Evolutionary conservation across 2,797 vertebrate species (phyloP), one percentile per base, ranked within the genome.

Genomic region (Onychomys arenicola): DNA sequence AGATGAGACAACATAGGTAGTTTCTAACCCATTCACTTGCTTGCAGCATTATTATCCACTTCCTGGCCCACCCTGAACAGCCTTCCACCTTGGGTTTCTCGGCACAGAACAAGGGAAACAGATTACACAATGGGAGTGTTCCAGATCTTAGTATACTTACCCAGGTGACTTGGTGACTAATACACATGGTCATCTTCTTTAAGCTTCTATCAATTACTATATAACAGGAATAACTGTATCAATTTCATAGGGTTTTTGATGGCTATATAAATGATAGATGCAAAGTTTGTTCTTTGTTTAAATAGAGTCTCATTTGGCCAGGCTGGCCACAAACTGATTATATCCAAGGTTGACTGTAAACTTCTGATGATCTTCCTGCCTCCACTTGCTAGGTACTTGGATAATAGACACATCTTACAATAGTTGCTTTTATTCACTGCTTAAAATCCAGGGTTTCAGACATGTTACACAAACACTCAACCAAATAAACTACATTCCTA

Each of bases 281-380:
- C 10, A 16, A 94, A 94, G 34, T 90, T 91, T 84, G 32, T 86
- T 86, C n/a, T 43, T 57, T 57, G 84, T 57, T 88, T 43, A 57
- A 71, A 57, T 14, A 40, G 23, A 5, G n/a, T 40, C 49, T 88
- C 52, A 73, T 43, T 11, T 55, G 73, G 17, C 69, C 69, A 75
- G 52, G 27, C 86, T 88, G 52, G 25, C 27, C 69, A 75, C 25
- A 32, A 43, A 43, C n/a, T 88, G n/a, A 59, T 73, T 43, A 43
- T 43, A 43, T 40, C 52, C 27, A 75, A 88, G 10, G 37, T 75
- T 57, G 27, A 59, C 10, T 75, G 29, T 75, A 59, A 59, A 34
- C 16, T 75, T 75, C 37, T 11, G 17, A 29, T 57, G n/a, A 29
- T 40, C 65, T 87, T 57, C 49, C 49, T 73, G 25, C 49, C 14